These are phyloP conservation scores for Athalia cordata DNA, from an alignment of 2,888 invertebrate species.

Conservation along the genomic window DNA sequence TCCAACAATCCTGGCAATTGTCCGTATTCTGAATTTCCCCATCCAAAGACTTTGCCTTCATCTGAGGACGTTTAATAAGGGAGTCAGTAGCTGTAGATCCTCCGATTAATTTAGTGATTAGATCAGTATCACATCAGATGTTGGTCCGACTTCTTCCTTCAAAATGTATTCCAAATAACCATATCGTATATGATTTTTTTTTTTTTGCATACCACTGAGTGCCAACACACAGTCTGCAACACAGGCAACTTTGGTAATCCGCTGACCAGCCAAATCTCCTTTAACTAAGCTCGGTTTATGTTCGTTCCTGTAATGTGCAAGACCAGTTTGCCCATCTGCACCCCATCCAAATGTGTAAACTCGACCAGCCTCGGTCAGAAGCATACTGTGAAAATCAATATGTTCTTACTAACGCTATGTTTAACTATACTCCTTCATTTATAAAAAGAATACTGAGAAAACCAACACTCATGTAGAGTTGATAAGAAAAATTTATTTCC, in stretches of 20 bases:
- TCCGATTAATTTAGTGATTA: background rate
- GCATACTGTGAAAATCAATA: slow-evolving; percentile 76
- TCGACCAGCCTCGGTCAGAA: slow-evolving; percentile 86
- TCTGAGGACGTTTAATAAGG: slow-evolving; percentile 75
- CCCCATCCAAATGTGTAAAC: slow-evolving; percentile 95
- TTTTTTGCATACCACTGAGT: slow-evolving; percentile 80
- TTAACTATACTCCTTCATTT: too few relatives aligned
- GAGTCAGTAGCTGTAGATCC: background rate
- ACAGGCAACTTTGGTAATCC: slow-evolving; percentile 86
- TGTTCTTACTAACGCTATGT: slow-evolving; percentile 1
- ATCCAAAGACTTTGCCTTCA: slow-evolving; percentile 94
- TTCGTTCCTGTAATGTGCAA: slow-evolving; percentile 81
- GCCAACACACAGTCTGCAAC: slow-evolving; percentile 92
- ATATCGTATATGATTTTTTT: background rate
- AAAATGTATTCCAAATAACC: too few relatives aligned
- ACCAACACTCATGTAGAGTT: slow-evolving; percentile 20
- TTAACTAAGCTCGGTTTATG: slow-evolving; percentile 78
- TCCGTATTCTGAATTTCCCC: slow-evolving; percentile 97
- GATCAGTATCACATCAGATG: slow-evolving; percentile 5
- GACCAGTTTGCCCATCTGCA: slow-evolving; percentile 95
- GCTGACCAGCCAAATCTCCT: slow-evolving; percentile 90
- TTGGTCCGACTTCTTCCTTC: too few relatives aligned
- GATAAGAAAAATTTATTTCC: slow-evolving; percentile 47
- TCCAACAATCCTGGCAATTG: slow-evolving; percentile 80
- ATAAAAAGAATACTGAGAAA: too few relatives aligned